Evolutionary conservation across 1,140 invertebrate species (phyloP), one percentile per base, ranked within the genome.

Genomic region (Luehdorfia chinensis): DNA sequence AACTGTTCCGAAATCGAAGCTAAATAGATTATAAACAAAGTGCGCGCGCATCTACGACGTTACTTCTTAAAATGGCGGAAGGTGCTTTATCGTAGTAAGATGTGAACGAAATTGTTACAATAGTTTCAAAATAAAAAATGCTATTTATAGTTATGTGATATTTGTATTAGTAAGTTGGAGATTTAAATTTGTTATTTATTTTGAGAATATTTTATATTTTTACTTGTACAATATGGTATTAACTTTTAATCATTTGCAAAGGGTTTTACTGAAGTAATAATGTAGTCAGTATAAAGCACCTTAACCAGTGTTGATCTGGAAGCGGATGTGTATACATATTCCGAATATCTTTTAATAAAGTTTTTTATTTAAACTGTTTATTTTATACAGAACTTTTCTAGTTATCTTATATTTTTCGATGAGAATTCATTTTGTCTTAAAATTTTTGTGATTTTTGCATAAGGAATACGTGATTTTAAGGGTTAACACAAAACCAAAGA

Each of bases 41-140:
- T 56, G 54, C 54, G 54, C 54, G 54, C 54, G 54, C 54, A 56
- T 23, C 9, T 23, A 34, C 33, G 44, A 36, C 25, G 25, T 46
- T 50, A 66, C 66, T 68, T 25, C 44, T 56, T 18, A 37, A 54
- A 54, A 68, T 68, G 65, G 65, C 61, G 57, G 49, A 46, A 48
- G 55, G 66, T 60, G 39, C 55, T 67, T 72, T 67, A 50, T 33
- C 18, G 39, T 49, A n/a, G 16, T 25, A 25, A 27, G 46, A 18
- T 14, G 46, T 15, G 13, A 19, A 23, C 18, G 2, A 15, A 11
- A 8, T 45, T 28, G 11, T 16, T 32, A 37, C 8, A 14, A 31
- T 23, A 33, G 11, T 27, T 11, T 2, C 28, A 43, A 13, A 13
- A 23, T 41, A n/a, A 27, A 7, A 2, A 18, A 7, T 0, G 30